phyloP scores from a whole-genome alignment of 2,797 vertebrate species.

The Melanogrammus aeglefinus region DNA sequence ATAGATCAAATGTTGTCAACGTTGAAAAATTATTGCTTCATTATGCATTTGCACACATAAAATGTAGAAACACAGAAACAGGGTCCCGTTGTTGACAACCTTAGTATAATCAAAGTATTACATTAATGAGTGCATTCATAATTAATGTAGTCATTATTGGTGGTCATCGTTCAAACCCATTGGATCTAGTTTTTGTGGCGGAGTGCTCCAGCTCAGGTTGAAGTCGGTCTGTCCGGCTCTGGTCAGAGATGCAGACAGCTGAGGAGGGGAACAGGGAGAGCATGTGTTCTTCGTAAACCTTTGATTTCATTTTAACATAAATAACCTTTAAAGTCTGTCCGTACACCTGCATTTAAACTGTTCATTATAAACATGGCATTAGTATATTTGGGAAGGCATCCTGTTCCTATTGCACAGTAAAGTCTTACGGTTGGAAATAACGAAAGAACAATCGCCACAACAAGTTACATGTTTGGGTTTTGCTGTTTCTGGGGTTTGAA shows the following conservation, averaged over 20 bases:
- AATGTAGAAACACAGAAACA: too few species aligned
- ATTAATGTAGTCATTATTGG: background rate
- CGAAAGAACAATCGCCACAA: too few species aligned
- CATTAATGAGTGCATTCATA: background rate
- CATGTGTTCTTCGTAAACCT: background rate
- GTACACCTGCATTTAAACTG: background rate
- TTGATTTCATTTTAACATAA: background rate
- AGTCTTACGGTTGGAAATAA: too few species aligned
- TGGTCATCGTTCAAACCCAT: background rate
- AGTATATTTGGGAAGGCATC: too few species aligned
- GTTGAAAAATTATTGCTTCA: too few species aligned
- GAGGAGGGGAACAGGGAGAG: background rate
- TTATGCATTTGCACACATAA: too few species aligned
- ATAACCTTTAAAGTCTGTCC: background rate
- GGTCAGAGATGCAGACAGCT: background rate
- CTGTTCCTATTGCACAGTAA: too few species aligned
- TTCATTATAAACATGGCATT: background rate
- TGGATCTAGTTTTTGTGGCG: background rate
- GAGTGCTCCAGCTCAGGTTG: background rate
- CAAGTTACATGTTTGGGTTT: background rate
- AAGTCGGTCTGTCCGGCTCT: background rate
- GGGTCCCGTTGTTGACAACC: too few species aligned
- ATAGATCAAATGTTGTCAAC: too few species aligned
- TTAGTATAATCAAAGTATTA: too few species aligned
- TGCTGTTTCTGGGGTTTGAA: background rate